Evolutionary conservation across 2,113 vertebrate genomes (phyloP).

Genomic region (Acrocephalus arundinaceus): DNA sequence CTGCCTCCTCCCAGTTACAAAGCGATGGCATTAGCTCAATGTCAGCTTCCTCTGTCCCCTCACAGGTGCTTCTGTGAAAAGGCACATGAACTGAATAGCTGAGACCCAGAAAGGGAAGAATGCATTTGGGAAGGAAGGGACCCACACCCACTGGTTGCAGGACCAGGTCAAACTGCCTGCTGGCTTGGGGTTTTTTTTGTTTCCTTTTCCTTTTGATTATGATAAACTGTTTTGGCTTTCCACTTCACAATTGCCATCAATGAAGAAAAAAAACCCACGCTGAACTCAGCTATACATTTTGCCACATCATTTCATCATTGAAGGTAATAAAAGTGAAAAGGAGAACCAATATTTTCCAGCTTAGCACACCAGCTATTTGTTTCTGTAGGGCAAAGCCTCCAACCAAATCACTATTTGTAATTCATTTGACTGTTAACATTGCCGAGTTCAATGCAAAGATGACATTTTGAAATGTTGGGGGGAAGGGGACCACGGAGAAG

Average conservation of each 20-base stretch:
- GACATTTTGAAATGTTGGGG: not conserved
- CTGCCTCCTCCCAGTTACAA: not conserved
- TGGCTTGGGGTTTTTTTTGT: not conserved
- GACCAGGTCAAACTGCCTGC: conserved; percentile 32
- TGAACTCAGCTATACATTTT: not conserved
- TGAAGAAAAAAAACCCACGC: not conserved
- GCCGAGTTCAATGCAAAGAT: not conserved
- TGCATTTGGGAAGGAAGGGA: conserved; percentile 34
- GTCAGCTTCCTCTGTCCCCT: not conserved
- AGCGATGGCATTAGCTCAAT: not conserved
- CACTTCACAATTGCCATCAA: not conserved
- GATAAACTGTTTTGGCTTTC: not conserved
- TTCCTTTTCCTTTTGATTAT: conserved; percentile 39
- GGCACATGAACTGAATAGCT: not conserved
- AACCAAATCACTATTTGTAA: not conserved
- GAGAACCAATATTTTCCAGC: not conserved
- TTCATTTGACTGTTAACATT: not conserved
- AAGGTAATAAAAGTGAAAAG: not conserved
- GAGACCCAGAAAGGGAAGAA: conserved; percentile 1
- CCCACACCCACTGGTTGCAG: not conserved
- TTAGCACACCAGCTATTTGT: not conserved
- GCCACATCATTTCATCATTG: not conserved
- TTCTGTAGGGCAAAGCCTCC: not conserved
- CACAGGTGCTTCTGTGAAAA: conserved; percentile 32
- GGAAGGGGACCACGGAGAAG: not conserved